phyloP scores from a whole-genome alignment of 2,797 vertebrate genomes.

The Hipposideros larvatus region DNA sequence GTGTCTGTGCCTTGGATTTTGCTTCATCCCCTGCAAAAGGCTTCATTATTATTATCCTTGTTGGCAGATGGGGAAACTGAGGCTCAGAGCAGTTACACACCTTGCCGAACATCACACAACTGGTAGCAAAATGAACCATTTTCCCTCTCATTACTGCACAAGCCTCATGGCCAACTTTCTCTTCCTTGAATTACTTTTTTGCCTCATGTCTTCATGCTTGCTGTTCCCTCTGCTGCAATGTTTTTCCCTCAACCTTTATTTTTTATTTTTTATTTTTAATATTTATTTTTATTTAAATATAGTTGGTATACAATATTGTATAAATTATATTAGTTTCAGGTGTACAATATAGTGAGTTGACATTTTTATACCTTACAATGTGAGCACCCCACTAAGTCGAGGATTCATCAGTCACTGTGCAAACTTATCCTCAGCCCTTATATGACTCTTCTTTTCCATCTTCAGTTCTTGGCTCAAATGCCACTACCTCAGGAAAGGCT shows the following conservation, averaged over 20 bases:
- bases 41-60: not conserved
- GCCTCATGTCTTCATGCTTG: not conserved
- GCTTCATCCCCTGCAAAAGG: not conserved
- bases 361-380: not conserved
- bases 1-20: not conserved
- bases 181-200: not conserved
- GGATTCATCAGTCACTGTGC: not conserved
- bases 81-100: fast-evolving
- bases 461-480: not conserved
- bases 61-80: not conserved
- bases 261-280: not conserved
- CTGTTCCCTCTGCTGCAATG: not conserved
- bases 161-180: fast-evolving
- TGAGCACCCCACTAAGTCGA: not conserved
- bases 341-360: not conserved
- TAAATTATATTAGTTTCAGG: not conserved
- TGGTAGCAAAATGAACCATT: too few species aligned
- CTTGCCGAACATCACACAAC: not conserved
- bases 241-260: not conserved
- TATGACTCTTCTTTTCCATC: not conserved
- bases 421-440: not conserved
- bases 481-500: not conserved
- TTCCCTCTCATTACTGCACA: fast-evolving
- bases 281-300: not conserved
- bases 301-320: not conserved